Conservation (phyloP, 2,888 invertebrate genomes). For the Cancer borealis region DNA sequence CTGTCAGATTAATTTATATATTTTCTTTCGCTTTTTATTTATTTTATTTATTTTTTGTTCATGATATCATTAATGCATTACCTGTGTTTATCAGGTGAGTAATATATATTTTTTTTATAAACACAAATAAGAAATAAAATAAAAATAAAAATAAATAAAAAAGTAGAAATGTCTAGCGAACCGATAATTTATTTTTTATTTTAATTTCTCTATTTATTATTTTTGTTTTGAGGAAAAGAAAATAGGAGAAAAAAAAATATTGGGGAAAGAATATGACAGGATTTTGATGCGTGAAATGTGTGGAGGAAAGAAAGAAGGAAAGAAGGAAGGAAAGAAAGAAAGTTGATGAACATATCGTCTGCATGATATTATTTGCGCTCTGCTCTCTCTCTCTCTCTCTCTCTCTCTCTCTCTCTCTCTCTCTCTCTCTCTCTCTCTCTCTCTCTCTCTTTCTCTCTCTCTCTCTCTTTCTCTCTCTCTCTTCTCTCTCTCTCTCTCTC, state of each 20-base stretch:
- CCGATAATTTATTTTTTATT: background rate
- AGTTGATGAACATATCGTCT: background rate
- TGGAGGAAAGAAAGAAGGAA: background rate
- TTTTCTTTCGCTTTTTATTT: background rate
- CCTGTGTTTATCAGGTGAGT: background rate
- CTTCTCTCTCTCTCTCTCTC: slow-evolving; percentile 24
- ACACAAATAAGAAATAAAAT: background rate
- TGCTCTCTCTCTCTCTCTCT: background rate
- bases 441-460: background rate
- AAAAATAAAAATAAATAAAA: background rate
- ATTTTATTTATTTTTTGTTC: no score
- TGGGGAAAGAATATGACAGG: background rate
- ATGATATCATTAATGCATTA: no score
- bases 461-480: slow-evolving; percentile 1
- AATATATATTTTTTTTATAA: background rate
- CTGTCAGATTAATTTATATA: background rate
- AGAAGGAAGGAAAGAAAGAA: no score
- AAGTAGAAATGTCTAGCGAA: background rate
- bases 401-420: slow-evolving; percentile 15
- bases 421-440: slow-evolving; percentile 1
- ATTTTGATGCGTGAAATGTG: background rate
- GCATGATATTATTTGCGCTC: background rate
- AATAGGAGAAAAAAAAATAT: background rate
- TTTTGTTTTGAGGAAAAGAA: background rate
- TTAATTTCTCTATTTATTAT: background rate